Conservation (phyloP, 2,888 invertebrate genomes). For the Caenorhabditis auriculariae region DNA sequence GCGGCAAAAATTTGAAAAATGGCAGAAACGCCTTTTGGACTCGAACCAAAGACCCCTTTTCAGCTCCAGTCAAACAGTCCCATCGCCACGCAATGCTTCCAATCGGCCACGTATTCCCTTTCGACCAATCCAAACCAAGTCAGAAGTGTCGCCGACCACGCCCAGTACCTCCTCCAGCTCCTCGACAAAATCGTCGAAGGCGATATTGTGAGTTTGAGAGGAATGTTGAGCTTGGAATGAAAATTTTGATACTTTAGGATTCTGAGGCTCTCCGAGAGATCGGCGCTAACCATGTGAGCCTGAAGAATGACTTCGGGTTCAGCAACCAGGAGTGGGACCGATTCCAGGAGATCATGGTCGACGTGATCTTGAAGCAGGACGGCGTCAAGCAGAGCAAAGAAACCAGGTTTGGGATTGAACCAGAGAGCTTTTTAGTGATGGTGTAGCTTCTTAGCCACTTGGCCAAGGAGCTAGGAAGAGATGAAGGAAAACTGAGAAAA, state of each 20-base stretch:
- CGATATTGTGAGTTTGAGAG: conserved; percentile 30
- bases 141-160: conserved; percentile 46
- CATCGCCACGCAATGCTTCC: conserved; percentile 35
- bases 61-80: conserved; percentile 39
- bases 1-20: neutral
- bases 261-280: conserved; percentile 32
- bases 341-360: conserved; percentile 46
- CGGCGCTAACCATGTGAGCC: conserved; percentile 35
- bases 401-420: no score
- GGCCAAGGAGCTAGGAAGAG: no score
- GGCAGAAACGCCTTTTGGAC: neutral
- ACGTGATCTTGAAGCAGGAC: conserved; percentile 56
- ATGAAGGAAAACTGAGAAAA: neutral
- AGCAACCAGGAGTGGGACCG: conserved; percentile 30
- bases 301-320: conserved; percentile 32
- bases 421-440: no score
- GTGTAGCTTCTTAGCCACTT: no score
- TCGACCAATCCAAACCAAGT: conserved; percentile 28
- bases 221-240: neutral
- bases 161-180: conserved; percentile 46
- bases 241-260: conserved; percentile 19
- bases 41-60: conserved; percentile 4
- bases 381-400: conserved; percentile 59
- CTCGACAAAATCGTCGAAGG: conserved; percentile 53
- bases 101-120: conserved; percentile 30